These are phyloP conservation scores for Tapirus indicus DNA, from an alignment of 2,797 vertebrate species.

Conservation along the genomic window DNA sequence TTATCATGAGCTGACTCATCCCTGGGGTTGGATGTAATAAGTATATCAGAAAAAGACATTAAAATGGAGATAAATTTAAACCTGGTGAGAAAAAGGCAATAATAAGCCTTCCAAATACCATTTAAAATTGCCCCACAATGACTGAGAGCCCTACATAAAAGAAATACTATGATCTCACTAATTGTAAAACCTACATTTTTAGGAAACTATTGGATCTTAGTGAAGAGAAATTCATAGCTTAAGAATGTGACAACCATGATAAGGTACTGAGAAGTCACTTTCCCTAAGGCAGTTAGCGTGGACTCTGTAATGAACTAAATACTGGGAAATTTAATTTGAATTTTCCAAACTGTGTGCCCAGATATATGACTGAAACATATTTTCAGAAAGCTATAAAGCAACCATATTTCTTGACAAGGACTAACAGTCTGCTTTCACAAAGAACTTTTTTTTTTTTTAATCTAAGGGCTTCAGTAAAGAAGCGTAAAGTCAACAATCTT, in stretches of 20 bases:
- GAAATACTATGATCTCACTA: conserved; percentile 50
- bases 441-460: not conserved
- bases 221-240: conserved; percentile 64
- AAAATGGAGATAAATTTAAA: conserved; percentile 21
- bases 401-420: conserved; percentile 60
- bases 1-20: not conserved
- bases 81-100: not conserved
- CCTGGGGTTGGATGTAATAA: not conserved
- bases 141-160: conserved; percentile 64
- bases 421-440: not conserved
- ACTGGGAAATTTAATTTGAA: conserved; percentile 83
- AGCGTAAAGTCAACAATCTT: not conserved
- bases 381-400: conserved; percentile 77
- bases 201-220: conserved; percentile 66
- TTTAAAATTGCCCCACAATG: conserved; percentile 39
- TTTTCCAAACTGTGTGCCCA: conserved; percentile 83
- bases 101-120: not conserved
- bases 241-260: conserved; percentile 70
- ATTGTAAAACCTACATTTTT: conserved; percentile 49
- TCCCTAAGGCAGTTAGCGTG: conserved; percentile 58
- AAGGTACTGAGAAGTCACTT: conserved; percentile 74
- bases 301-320: conserved; percentile 80
- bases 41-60: not conserved
- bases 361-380: conserved; percentile 78
- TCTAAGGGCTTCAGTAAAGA: not conserved